Evolutionary conservation across 2,797 vertebrate genomes (phyloP), one percentile per base, ranked within the genome.

Genomic region (Uromys caudimaculatus): DNA sequence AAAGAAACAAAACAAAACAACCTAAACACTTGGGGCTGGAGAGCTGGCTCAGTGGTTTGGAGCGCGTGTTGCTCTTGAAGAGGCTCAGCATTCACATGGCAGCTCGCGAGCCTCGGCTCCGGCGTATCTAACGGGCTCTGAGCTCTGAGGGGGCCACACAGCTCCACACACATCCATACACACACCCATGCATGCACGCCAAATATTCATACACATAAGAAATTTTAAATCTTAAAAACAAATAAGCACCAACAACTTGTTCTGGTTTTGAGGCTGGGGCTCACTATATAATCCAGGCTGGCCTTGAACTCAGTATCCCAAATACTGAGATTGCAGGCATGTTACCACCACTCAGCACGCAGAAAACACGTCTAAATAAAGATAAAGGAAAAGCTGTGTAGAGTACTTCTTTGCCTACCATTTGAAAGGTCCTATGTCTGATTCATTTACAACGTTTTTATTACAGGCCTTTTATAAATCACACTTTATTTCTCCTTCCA

Each of bases 371-470:
- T 75, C 11, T 38, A 50, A 29, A 50, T 17, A 32, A 50, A 77
- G 47, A 14, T 24, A 76, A 41, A 44, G 38, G 38, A 81, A 81
- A 81, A 56, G 78, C 52, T 58, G 54, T 41, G n/a, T 58, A 79
- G 23, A 58, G 13, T 58, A 29, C n/a, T 41, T 62, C 9, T 32
- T 41, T 83, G 56, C 81, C 38, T 32, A 60, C 24, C 56, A 10
- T 41, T 29, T 60, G 38, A 82, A 27, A 60, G 56, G 56, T 38
- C n/a, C 24, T 83, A 83, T 17, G 73, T 27, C 82, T 52, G 67
- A 58, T 75, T 96, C 84, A 87, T 77, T 92, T 81, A 95, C 50
- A 38, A 94, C 94, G 71, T n/a, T 92, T 96, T 95, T 58, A 97
- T 90, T 88, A 91, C 64, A 38, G 71, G n/a, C 8, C 47, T 91